Conservation (phyloP, 2,888 invertebrate species). For the Merodon equestris region DNA sequence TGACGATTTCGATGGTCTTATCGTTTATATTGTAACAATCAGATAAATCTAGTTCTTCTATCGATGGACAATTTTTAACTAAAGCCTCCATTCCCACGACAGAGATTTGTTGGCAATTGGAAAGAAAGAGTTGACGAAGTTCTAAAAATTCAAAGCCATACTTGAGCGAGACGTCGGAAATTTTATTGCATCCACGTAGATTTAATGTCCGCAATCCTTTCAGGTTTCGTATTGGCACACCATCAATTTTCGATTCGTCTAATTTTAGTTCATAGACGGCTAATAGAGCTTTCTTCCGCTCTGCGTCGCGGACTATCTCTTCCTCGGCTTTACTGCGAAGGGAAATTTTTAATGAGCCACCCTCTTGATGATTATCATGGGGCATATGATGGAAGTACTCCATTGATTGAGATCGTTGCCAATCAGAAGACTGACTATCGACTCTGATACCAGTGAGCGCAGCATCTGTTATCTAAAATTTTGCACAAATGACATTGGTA, state of each 20-base stretch:
- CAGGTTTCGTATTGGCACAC: conserved; percentile 81
- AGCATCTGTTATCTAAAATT: conserved; percentile 81
- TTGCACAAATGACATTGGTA: neutral
- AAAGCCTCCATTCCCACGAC: conserved; percentile 83
- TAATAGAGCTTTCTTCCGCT: conserved; percentile 83
- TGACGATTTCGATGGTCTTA: conserved; percentile 80
- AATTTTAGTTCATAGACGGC: conserved; percentile 81
- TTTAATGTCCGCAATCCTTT: conserved; percentile 82
- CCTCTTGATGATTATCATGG: conserved; percentile 67
- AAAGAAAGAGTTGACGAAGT: conserved; percentile 82
- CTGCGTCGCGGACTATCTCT: conserved; percentile 84
- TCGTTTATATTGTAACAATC: conserved; percentile 86
- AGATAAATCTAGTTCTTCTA: conserved; percentile 84
- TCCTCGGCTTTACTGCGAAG: conserved; percentile 85
- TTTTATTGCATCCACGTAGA: conserved; percentile 84
- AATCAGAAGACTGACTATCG: conserved; percentile 41
- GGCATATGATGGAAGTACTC: conserved; percentile 72
- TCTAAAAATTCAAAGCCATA: conserved; percentile 85
- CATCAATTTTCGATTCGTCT: conserved; percentile 72
- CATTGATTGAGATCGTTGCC: conserved; percentile 63
- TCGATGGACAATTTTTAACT: conserved; percentile 84
- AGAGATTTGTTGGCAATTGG: conserved; percentile 85
- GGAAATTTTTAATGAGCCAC: conserved; percentile 79
- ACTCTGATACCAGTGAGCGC: conserved; percentile 84
- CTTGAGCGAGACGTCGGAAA: conserved; percentile 86